Evolutionary conservation across 2,113 vertebrate genomes (phyloP).

Genomic region (Sisor rabdophorus): DNA sequence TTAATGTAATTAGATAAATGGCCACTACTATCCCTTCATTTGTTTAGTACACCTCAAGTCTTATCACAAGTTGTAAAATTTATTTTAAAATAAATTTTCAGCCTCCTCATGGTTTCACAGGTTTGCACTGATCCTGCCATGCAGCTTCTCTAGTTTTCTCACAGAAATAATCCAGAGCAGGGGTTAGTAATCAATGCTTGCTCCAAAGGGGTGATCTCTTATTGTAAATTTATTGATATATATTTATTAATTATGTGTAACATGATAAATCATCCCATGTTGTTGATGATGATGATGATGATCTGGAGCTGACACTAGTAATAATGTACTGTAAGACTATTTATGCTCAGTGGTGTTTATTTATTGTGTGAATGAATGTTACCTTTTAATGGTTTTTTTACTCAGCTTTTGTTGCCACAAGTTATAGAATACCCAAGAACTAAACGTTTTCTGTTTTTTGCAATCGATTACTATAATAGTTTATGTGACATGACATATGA

Average conservation of each 20-base stretch:
- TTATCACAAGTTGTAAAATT: not conserved
- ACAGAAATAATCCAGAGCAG: constrained; percentile 28
- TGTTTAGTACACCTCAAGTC: not conserved
- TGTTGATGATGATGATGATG: not conserved
- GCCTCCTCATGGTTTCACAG: constrained; percentile 28
- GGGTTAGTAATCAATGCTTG: constrained; percentile 20
- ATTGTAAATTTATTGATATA: constrained; percentile 1
- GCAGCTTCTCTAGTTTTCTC: not conserved
- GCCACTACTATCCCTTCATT: no score
- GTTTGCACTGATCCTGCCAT: constrained; percentile 23
- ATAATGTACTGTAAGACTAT: constrained; percentile 19
- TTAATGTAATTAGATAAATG: no score
- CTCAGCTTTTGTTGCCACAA: constrained; percentile 8
- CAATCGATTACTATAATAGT: not conserved
- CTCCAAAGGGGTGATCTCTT: constrained; percentile 38
- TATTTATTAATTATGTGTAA: constrained; percentile 23
- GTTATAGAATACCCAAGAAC: not conserved
- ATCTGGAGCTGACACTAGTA: constrained; percentile 14
- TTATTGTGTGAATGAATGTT: constrained; percentile 30
- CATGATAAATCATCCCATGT: not conserved
- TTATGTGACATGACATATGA: no score
- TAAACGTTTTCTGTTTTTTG: not conserved
- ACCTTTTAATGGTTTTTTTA: constrained; percentile 9
- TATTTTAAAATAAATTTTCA: no score
- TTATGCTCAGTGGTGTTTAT: constrained; percentile 23